phyloP scores from a whole-genome alignment of 2,888 invertebrate species.

The Oithona nana region DNA sequence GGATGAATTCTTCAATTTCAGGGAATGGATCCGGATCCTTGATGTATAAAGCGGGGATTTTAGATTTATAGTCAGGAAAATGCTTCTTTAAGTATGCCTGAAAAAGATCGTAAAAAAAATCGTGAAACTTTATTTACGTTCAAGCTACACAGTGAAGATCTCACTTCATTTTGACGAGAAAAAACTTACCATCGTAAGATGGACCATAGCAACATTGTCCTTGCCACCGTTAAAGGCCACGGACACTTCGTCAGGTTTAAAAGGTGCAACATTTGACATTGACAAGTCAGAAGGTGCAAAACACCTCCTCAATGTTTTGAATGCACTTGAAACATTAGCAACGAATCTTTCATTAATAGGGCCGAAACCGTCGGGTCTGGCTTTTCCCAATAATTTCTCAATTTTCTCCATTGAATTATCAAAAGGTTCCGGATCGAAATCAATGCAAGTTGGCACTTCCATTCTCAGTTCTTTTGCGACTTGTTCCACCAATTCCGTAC shows the following conservation, averaged over 20 bases:
- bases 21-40: conserved; percentile 56
- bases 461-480: neutral
- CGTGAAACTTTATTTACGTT: no score
- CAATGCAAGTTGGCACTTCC: neutral
- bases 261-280: no score
- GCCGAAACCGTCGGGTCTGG: no score
- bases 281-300: no score
- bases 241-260: conserved; percentile 53
- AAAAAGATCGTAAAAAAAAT: no score
- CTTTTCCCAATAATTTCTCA: neutral
- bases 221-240: conserved; percentile 96
- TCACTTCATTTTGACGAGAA: no score
- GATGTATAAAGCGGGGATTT: conserved; percentile 55
- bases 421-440: neutral
- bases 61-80: conserved; percentile 25
- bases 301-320: no score
- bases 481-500: conserved; percentile 3
- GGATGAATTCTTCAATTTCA: conserved; percentile 64
- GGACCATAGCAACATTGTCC: conserved; percentile 82
- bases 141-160: no score
- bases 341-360: no score
- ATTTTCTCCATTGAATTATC: neutral
- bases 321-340: no score
- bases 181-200: no score
- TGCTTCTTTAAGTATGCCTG: conserved; percentile 25